These are phyloP conservation scores for Drosophila hamatofila DNA, from an alignment of 2,888 invertebrate genomes.

Conservation along the genomic window DNA sequence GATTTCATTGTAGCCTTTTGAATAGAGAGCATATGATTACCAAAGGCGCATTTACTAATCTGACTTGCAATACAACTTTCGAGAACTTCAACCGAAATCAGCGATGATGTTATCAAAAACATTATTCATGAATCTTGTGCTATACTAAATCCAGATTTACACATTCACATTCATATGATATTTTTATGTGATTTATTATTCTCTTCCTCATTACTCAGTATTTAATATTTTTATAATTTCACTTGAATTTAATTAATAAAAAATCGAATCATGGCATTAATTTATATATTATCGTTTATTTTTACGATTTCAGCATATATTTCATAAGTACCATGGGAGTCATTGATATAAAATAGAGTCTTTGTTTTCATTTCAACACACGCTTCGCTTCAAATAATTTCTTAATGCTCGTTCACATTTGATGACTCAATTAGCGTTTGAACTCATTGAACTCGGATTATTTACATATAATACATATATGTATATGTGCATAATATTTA, in stretches of 20 bases:
- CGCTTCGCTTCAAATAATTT: conserved; percentile 18
- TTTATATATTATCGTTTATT: not conserved
- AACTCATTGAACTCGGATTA: conserved; percentile 57
- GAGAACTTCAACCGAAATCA: not conserved
- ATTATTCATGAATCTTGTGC: not conserved
- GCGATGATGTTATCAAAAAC: not conserved
- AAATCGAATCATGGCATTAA: not conserved
- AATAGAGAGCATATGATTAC: not conserved
- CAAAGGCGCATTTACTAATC: not conserved
- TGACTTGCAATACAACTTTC: not conserved
- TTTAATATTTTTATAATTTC: not conserved
- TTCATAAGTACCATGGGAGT: not conserved
- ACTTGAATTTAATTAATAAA: not conserved
- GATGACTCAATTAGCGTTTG: conserved; percentile 72
- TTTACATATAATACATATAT: not conserved
- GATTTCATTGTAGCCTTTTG: not conserved
- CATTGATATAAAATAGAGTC: conserved; percentile 6
- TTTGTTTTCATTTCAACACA: conserved; percentile 24
- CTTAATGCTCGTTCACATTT: conserved; percentile 26
- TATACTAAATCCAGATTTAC: not conserved
- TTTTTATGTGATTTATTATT: not conserved
- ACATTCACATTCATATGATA: not conserved
- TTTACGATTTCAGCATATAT: not conserved
- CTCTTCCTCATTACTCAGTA: not conserved
- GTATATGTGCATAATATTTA: not conserved